phyloP scores from a whole-genome alignment of 2,888 invertebrate species.

The Helobdella robusta region DNA sequence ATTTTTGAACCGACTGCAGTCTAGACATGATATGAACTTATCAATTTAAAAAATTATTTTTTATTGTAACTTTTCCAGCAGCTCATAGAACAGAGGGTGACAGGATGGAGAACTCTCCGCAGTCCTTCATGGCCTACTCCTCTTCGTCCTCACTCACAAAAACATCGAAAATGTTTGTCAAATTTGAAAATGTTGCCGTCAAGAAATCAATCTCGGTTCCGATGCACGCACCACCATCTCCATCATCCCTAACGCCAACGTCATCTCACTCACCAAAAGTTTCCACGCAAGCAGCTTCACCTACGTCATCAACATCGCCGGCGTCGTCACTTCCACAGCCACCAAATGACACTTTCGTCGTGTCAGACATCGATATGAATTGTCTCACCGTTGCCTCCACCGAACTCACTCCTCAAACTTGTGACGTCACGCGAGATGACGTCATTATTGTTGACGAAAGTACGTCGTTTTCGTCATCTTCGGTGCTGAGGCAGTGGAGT shows the following conservation, averaged over 20 bases:
- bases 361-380: conserved; percentile 10
- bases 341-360: conserved; percentile 15
- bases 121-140: no score
- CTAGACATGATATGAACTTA: no score
- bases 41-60: no score
- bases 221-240: conserved; percentile 11
- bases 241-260: not conserved
- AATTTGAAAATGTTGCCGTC: not conserved
- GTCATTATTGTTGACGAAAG: not conserved
- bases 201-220: no score
- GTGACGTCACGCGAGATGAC: not conserved
- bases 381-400: conserved; percentile 7
- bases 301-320: conserved; percentile 19
- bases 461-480: conserved; percentile 5
- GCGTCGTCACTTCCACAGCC: not conserved
- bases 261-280: conserved; percentile 2
- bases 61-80: no score
- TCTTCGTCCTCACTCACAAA: conserved; percentile 3
- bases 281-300: conserved; percentile 16
- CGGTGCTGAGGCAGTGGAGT: conserved; percentile 22
- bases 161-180: not conserved
- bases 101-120: no score
- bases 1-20: no score
- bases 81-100: no score
- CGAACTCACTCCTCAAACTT: not conserved